Base-by-base conservation (phyloP, 2,113 vertebrate genomes). In the Tretioscincus oriximinensis region DNA sequence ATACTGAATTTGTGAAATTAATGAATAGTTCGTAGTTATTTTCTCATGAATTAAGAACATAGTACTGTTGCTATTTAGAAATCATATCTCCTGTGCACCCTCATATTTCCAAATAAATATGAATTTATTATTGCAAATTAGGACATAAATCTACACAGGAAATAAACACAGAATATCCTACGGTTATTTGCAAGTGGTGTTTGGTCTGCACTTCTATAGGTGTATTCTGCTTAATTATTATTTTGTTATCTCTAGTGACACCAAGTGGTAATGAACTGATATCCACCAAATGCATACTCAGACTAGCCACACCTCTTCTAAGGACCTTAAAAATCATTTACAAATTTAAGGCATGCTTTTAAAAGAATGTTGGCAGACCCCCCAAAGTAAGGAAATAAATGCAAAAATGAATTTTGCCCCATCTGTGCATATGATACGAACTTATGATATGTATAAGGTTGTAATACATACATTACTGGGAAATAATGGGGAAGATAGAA, bases 191-290 rank as follows among this genome's bases (percentile, higher is more conserved):
- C 54, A 58, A 58, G 4, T 24, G 64, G 64, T 28, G 21, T 88
- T 83, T 67, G 2, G 9, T 86, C 84, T 78, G 8, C 1, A 18
- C n/a, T 28, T 28, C 16, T 64, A 5, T 11, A 18, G 4, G 45
- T 0, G 8, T 0, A 60, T 24, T 45, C 26, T 67, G 31, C 54
- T 35, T 45, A 70, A 45, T 72, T 74, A 21, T 58, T 11, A 78
- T 87, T 87, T 75, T 20, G 9, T 85, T 88, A 69, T 67, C 92
- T 92, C 73, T 91, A 88, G 89, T 91, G 93, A 86, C 92, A 86
- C 82, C 93, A 21, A 47, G 89, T 92, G 93, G 93, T 69, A 1
- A 47, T 49, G 10, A 58, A 20, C 47, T 45, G 81, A 75, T 51
- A 41, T 58, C 47, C 14, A 8, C 60, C 14, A 28, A 58, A 26